Evolutionary conservation across 2,888 invertebrate species (phyloP).

Genomic region (Conus canariensis): DNA sequence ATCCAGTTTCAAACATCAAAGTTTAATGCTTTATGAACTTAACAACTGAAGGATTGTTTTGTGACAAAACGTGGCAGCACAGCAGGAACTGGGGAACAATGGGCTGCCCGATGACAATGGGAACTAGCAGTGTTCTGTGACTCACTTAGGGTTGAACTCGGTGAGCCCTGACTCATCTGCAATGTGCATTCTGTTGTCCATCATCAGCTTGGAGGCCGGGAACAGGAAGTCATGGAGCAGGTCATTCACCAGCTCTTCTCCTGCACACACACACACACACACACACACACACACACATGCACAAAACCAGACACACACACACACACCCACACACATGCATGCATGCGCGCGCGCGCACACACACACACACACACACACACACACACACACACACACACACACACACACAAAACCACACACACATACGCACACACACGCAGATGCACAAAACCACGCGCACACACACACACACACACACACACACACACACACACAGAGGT

Average conservation of each 20-base stretch:
- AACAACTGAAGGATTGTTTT: no score
- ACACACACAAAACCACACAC: background rate
- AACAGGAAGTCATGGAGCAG: conserved; percentile 80
- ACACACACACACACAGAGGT: no score
- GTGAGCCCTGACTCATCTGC: conserved; percentile 58
- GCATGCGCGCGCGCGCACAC: background rate
- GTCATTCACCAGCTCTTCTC: conserved; percentile 70
- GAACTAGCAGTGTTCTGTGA: background rate
- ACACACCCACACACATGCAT: background rate
- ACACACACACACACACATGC: background rate
- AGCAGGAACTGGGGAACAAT: no score
- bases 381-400: background rate
- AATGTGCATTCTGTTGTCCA: conserved; percentile 70
- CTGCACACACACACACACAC: conserved; percentile 48
- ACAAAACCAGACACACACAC: background rate
- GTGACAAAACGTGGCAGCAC: no score
- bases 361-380: background rate
- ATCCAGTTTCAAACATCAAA: no score
- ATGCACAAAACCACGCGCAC: background rate
- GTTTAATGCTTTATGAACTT: no score
- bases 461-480: background rate
- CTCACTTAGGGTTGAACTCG: conserved; percentile 77
- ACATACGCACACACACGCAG: background rate
- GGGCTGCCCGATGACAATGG: no score
- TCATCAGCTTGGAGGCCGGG: conserved; percentile 79